Percentiles rank a stretch among this genome's conserved stretches.
Conservation (phyloP, 1,140 invertebrate species). For the Platyura marginata region DNA sequence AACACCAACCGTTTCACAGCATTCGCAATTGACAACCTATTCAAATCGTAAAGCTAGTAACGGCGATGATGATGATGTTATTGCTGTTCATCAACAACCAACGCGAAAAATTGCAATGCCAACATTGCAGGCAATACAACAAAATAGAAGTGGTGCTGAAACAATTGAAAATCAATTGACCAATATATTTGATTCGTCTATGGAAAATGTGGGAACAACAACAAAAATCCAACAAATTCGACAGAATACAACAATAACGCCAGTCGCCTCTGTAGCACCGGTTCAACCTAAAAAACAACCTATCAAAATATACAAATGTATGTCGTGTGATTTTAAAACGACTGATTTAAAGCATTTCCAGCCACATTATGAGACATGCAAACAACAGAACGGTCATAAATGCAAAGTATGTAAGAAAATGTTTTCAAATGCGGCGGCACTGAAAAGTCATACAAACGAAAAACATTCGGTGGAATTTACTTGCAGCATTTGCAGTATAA, state of each 20-base stretch:
- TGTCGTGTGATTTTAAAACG: slow-evolving; percentile 24
- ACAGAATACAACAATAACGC: slow-evolving; percentile 12
- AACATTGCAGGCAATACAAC: background rate
- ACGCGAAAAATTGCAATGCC: background rate
- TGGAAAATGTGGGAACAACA: no score
- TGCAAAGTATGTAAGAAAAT: slow-evolving; percentile 23
- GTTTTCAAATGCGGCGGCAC: slow-evolving; percentile 19
- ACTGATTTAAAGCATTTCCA: slow-evolving; percentile 23
- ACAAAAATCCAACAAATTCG: slow-evolving; percentile 2
- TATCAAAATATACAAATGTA: slow-evolving; percentile 23
- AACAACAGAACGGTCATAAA: slow-evolving; percentile 20
- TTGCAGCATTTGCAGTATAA: slow-evolving; percentile 21
- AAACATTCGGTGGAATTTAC: slow-evolving; percentile 16
- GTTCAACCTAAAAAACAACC: slow-evolving; percentile 14
- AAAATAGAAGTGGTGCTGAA: background rate
- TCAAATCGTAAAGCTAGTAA: background rate
- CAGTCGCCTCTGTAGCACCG: no score
- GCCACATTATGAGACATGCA: slow-evolving; percentile 22
- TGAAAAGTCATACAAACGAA: slow-evolving; percentile 22
- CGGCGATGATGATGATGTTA: background rate
- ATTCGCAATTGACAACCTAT: background rate
- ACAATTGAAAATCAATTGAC: background rate
- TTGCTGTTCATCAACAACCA: no score
- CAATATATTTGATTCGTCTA: no score
- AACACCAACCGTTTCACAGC: background rate